Evolutionary conservation across 2,113 vertebrate genomes (phyloP).

Genomic region (Antechinus flavipes): DNA sequence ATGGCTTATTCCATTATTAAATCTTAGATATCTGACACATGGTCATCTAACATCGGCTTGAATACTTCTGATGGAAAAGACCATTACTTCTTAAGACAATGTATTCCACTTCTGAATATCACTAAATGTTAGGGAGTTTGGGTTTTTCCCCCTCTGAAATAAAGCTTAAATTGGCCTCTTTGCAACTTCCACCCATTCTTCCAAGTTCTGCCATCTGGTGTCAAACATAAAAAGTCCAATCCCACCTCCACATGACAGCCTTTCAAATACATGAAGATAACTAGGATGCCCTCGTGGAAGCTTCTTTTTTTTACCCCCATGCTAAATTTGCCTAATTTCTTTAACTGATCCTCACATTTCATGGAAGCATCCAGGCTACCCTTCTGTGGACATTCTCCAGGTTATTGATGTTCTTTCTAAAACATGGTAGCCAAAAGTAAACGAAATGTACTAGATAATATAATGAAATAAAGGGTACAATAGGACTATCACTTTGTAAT

Average conservation of each 20-base stretch:
- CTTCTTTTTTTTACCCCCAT: not conserved
- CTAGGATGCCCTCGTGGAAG: not conserved
- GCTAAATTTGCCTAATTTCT: not conserved
- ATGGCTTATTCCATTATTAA: not conserved
- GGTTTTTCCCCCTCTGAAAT: not conserved
- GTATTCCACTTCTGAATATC: not conserved
- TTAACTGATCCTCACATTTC: not conserved
- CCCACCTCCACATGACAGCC: not conserved
- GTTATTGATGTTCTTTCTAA: not conserved
- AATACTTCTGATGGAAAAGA: not conserved
- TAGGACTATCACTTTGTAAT: not conserved
- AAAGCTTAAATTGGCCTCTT: not conserved
- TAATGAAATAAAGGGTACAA: not conserved
- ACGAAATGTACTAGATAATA: not conserved
- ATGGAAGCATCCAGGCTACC: not conserved
- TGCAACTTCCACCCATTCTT: not conserved
- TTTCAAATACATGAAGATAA: not conserved
- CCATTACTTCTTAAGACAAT: not conserved
- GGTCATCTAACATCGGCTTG: not conserved
- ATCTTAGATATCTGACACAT: not conserved
- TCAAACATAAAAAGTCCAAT: not conserved
- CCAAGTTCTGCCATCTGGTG: not conserved
- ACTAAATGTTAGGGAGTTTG: not conserved
- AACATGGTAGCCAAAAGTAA: not conserved
- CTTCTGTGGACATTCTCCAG: not conserved